Percentiles rank a stretch among this genome's conserved stretches.
phyloP scores from a whole-genome alignment of 2,113 vertebrate genomes.

The Sitta europaea region DNA sequence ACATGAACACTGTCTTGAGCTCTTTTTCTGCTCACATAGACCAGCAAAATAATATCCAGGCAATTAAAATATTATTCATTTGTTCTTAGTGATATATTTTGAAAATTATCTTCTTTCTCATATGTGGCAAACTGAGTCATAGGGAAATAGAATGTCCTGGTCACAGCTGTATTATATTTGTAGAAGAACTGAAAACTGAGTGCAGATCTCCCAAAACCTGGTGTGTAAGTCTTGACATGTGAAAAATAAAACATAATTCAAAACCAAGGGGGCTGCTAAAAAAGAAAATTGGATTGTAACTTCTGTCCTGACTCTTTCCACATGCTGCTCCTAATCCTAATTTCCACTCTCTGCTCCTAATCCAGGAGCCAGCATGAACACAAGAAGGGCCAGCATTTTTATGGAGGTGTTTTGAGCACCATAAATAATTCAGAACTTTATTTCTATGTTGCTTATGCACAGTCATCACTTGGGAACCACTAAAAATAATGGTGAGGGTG shows the following conservation, averaged over 20 bases:
- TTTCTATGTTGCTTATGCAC: background rate
- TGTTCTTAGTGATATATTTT: background rate
- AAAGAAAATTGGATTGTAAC: background rate
- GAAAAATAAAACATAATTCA: background rate
- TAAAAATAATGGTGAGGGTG: background rate
- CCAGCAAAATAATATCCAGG: background rate
- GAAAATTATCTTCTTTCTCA: background rate
- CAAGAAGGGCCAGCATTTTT: background rate
- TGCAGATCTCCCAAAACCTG: background rate
- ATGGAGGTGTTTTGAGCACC: background rate
- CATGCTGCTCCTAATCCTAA: background rate
- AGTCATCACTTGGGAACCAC: background rate
- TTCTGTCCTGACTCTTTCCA: background rate
- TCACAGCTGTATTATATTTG: background rate
- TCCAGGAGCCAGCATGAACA: background rate
- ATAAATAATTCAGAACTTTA: background rate
- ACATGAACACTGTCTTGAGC: background rate
- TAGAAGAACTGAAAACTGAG: background rate
- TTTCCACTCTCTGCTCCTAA: background rate
- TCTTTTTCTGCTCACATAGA: background rate
- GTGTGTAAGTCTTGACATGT: background rate
- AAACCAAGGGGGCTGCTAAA: background rate
- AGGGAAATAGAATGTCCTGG: background rate
- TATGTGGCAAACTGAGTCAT: background rate
- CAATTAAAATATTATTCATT: background rate